Base-by-base conservation (phyloP, 1,140 invertebrate genomes). In the Micrasema longulum region DNA sequence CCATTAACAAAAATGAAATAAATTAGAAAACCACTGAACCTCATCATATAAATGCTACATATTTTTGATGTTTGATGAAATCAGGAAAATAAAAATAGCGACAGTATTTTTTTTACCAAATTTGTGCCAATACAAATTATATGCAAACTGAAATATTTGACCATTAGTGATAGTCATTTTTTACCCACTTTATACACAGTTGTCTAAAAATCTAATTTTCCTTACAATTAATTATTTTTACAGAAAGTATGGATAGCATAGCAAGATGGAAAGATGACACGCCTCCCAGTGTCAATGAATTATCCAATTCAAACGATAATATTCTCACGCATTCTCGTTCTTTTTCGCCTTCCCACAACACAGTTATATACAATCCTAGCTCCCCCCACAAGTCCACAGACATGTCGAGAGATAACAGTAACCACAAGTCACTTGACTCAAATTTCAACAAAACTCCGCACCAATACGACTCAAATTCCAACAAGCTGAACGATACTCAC, bases 241-340 rank as follows among this genome's bases (percentile, higher is more conserved):
- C 79, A 85, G 84, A 84, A 6, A 85, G 83, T 67, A 84, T 83
- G 80, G 84, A 85, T 70, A 85, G 81, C 73, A 78, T 85, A 38
- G 82, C 82, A 5, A 76, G 84, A 57, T 85, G 84, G 84, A 85
- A 85, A 73, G 84, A 85, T 74, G 84, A 85, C 76, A 85, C 84
- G 0, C 84, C 84, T 12, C 84, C 84, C 1, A 84, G 82, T 77
- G 83, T 73, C 2, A 77, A 77, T 43, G 68, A 71, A 47, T 80
- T 78, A 63, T 81, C 82, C 10, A 87, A 85, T 74, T 84, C 84
- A 69, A 79, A 81, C 36, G 83, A 85, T 12, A 84, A 80, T 60
- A 71, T 53, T 11, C 14, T 80, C 1, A 77, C 81, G 0, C 70
- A 75, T 16, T 80, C 84, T 18, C 80, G 77, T 6, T 76, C 74